A percentile compares a stretch with the other conserved stretches of the same genome.
Evolutionary conservation across 2,113 vertebrate species (phyloP).

Genomic region (Pyxicephalus adspersus): DNA sequence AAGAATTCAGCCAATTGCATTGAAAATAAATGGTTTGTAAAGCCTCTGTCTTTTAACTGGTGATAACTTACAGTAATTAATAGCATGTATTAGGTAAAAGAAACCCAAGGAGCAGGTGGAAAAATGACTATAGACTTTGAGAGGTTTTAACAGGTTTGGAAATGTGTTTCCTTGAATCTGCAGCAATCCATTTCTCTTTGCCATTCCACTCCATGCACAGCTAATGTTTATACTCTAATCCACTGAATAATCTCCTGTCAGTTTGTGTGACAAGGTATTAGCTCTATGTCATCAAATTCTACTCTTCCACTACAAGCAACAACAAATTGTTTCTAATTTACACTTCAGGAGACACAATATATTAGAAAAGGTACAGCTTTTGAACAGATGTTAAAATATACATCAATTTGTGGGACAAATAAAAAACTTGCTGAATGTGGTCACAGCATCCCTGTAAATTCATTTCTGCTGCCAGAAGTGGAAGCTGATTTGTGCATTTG

Average conservation of each 20-base stretch:
- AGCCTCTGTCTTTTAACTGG: background rate
- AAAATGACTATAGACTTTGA: conserved; percentile 31
- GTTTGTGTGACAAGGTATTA: conserved; percentile 80
- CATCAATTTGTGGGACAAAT: conserved; percentile 38
- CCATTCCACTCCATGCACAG: conserved; percentile 73
- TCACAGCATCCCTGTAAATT: background rate
- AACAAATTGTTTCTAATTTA: conserved; percentile 59
- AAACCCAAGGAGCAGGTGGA: conserved; percentile 10
- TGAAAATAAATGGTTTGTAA: too few relatives aligned
- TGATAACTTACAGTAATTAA: conserved; percentile 23
- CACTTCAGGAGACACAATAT: conserved; percentile 53
- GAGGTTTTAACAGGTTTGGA: conserved; percentile 22
- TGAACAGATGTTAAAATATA: conserved; percentile 53
- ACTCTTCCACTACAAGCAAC: conserved; percentile 67
- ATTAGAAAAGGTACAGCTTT: conserved; percentile 28
- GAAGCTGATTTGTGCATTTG: conserved; percentile 42
- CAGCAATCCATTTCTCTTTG: conserved; percentile 64
- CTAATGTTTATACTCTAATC: conserved; percentile 78
- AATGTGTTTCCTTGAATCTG: conserved; percentile 42
- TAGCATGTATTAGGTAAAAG: conserved; percentile 20
- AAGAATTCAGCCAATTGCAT: too few relatives aligned
- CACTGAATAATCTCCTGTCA: conserved; percentile 80
- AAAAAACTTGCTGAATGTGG: conserved; percentile 18
- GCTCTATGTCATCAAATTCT: conserved; percentile 76
- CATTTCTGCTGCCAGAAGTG: conserved; percentile 10